Base-by-base conservation (phyloP, 1,140 invertebrate genomes). In the Drosophila seguyi region DNA sequence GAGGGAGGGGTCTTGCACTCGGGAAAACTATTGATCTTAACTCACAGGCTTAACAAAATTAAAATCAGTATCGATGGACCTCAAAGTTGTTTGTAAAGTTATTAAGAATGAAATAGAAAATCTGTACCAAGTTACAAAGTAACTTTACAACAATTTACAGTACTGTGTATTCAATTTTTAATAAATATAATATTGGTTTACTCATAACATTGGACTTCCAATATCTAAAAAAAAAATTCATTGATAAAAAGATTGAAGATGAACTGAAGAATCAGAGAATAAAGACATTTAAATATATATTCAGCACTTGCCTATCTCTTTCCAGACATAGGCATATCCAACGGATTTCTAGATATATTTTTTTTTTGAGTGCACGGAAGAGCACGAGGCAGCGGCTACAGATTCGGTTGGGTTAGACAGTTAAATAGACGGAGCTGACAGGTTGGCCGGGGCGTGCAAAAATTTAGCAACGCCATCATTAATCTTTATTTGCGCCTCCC, bases 391-490 rank as follows among this genome's bases (percentile, higher is more conserved):
- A 38, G 5, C 3, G 14, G 14, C 16, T 31, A 14, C 25, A 44
- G 48, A 27, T 25, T 66, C 59, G 39, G 62, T 52, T 55, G 60
- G 55, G 75, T 84, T 78, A 88, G 76, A 87, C 84, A 87, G 83
- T 83, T 84, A 87, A 88, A 88, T 79, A 88, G 83, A 83, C 83
- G 66, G 76, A 68, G 62, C 84, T 84, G 84, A 88, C 84, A 84
- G 80, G 59, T 75, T 79, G 61, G 61, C 47, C 67, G 81, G 84
- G 80, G 85, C 76, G 80, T 88, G 83, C 73, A 88, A 81, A 73
- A 88, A 90, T 90, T 85, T 57, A 79, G 81, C 82, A 74, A 72
- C 73, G 81, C 86, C 78, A 76, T 88, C 85, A 88, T 88, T 88
- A 88, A 88, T 88, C 85, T 88, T 90, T 90, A 88, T 88, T 88